A percentile compares a stretch with the other conserved stretches of the same genome.
phyloP scores from a whole-genome alignment of 2,888 invertebrate genomes.

The Apomyelois bistriatella region DNA sequence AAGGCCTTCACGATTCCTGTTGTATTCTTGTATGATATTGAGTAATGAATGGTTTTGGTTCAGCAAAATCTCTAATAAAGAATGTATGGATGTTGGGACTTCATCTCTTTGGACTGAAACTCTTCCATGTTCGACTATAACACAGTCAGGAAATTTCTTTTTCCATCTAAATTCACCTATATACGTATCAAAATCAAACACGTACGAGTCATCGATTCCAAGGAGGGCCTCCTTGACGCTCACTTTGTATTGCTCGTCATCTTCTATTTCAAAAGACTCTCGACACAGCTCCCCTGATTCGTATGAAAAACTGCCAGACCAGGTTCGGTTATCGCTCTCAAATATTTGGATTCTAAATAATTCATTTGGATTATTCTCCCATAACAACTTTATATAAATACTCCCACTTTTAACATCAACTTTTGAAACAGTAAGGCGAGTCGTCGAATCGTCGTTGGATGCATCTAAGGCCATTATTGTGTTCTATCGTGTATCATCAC shows the following conservation, averaged over 20 bases:
- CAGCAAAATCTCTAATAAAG: constrained; percentile 47
- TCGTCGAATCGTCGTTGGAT: background rate
- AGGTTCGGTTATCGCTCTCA: constrained; percentile 32
- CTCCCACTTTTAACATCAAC: constrained; percentile 30
- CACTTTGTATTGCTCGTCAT: constrained; percentile 37
- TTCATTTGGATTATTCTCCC: constrained; percentile 40
- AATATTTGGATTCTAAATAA: constrained; percentile 53
- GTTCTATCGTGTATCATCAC: background rate
- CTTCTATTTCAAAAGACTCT: constrained; percentile 35
- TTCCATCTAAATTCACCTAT: constrained; percentile 49
- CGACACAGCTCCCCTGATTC: constrained; percentile 38
- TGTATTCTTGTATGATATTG: constrained; percentile 24
- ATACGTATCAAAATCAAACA: constrained; percentile 31
- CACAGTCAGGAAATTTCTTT: constrained; percentile 38
- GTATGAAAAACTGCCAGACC: constrained; percentile 51
- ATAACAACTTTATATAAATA: constrained; percentile 43
- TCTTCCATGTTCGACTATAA: constrained; percentile 40
- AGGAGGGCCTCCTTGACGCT: constrained; percentile 38
- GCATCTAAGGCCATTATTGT: background rate
- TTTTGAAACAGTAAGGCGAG: constrained; percentile 29
- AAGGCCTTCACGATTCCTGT: constrained; percentile 28
- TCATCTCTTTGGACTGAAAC: constrained; percentile 36
- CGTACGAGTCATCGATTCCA: constrained; percentile 26
- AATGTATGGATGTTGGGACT: constrained; percentile 31
- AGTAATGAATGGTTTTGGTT: constrained; percentile 42